Evolutionary conservation across 2,113 vertebrate species (phyloP).

Genomic region (Ctenodactylus gundi): DNA sequence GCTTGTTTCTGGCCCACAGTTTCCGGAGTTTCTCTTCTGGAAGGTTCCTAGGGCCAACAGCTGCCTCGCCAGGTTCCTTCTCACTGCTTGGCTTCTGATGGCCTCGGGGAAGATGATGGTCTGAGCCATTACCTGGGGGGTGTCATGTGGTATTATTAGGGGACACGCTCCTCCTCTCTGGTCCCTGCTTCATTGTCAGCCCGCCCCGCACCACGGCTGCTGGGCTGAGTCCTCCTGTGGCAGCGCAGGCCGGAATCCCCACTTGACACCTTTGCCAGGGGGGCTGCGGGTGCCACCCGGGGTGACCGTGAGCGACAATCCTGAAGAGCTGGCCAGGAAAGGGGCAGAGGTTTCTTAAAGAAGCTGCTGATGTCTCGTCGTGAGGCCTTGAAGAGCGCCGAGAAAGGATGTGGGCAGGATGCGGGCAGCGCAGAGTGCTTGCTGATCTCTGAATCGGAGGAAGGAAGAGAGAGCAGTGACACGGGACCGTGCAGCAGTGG

Average conservation of each 20-base stretch:
- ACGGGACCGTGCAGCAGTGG: too few species aligned
- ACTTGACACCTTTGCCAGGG: too few species aligned
- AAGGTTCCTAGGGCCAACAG: too few species aligned
- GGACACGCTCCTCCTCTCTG: rapidly evolving
- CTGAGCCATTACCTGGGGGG: background rate
- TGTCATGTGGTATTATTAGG: background rate
- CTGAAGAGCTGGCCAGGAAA: background rate
- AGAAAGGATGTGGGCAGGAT: conserved; percentile 53
- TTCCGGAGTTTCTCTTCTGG: background rate
- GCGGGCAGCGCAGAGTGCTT: background rate
- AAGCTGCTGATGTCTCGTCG: background rate
- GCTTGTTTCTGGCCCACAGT: background rate
- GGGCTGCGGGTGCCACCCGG: too few species aligned
- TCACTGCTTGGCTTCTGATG: background rate
- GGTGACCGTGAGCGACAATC: background rate
- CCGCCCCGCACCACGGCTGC: too few species aligned
- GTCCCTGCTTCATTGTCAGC: too few species aligned
- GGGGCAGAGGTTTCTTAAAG: background rate
- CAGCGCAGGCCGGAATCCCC: too few species aligned
- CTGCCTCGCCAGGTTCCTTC: too few species aligned
- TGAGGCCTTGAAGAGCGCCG: conserved; percentile 31
- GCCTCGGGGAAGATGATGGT: rapidly evolving
- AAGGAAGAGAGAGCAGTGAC: background rate
- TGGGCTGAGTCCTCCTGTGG: too few species aligned
- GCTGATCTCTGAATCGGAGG: conserved; percentile 50